phyloP scores from a whole-genome alignment of 1,140 invertebrate species.

The Tetraneura akinire region DNA sequence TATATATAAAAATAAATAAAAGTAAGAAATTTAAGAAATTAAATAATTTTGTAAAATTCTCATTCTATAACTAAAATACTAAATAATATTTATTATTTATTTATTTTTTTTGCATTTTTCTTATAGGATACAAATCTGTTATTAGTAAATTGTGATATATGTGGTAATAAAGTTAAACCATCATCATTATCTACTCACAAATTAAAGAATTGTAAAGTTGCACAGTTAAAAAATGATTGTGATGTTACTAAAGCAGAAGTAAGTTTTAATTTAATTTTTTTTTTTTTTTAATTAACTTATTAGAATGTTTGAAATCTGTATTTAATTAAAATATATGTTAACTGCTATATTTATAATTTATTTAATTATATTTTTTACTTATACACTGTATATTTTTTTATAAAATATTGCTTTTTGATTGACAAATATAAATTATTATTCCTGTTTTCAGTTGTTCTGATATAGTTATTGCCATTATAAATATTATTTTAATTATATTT shows the following conservation, averaged over 20 bases:
- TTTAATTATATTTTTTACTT: neutral
- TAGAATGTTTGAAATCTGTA: neutral
- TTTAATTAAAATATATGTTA: neutral
- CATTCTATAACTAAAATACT: too few relatives aligned
- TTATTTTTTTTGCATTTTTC: neutral
- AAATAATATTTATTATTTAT: too few relatives aligned
- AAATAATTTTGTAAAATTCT: too few relatives aligned
- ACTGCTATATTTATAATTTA: too few relatives aligned
- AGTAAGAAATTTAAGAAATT: too few relatives aligned
- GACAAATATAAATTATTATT: too few relatives aligned
- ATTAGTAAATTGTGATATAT: neutral
- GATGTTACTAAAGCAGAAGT: neutral
- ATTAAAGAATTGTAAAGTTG: slow-evolving; percentile 2
- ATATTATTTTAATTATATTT: too few relatives aligned
- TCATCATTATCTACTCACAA: slow-evolving; percentile 14
- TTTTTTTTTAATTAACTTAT: neutral
- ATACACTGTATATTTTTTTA: too few relatives aligned
- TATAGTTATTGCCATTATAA: too few relatives aligned
- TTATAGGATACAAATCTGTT: slow-evolving; percentile 28
- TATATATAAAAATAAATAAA: too few relatives aligned
- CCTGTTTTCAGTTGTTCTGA: too few relatives aligned
- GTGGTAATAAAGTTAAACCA: slow-evolving; percentile 39
- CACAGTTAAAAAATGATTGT: neutral
- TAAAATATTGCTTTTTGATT: too few relatives aligned
- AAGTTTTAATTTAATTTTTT: slow-evolving; percentile 2